A percentile compares a stretch with the other conserved stretches of the same genome.
Conservation (phyloP, 2,888 invertebrate genomes). For the Eutolmus rufibarbis region DNA sequence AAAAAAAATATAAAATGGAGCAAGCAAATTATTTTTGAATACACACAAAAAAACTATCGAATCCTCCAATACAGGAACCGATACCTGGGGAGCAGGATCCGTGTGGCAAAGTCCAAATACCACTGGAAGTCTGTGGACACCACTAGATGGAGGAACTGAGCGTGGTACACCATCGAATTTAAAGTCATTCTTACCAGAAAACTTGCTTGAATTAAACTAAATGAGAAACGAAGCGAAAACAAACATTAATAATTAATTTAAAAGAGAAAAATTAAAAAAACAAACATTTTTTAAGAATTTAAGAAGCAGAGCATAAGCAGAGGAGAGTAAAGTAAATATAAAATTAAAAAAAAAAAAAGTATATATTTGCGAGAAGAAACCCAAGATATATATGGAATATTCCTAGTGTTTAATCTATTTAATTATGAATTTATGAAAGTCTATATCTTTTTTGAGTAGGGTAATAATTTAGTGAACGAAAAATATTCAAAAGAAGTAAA, state of each 20-base stretch:
- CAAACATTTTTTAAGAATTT: slow-evolving; percentile 15
- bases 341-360: background rate
- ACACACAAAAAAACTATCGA: slow-evolving; percentile 2
- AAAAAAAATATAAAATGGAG: background rate
- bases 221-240: background rate
- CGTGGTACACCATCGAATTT: slow-evolving; percentile 85
- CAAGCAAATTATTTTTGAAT: background rate
- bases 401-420: slow-evolving; percentile 33
- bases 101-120: slow-evolving; percentile 62
- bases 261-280: background rate
- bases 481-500: background rate
- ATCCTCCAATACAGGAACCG: slow-evolving; percentile 55
- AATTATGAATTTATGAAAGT: slow-evolving; percentile 19
- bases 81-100: slow-evolving; percentile 68
- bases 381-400: slow-evolving; percentile 31
- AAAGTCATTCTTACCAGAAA: slow-evolving; percentile 87
- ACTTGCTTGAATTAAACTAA: slow-evolving; percentile 87
- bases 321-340: background rate
- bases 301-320: background rate
- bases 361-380: background rate
- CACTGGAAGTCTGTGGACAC: slow-evolving; percentile 68
- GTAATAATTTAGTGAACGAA: background rate
- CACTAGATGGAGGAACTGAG: slow-evolving; percentile 74
- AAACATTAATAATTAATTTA: background rate
- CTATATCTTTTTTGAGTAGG: slow-evolving; percentile 2